phyloP scores from a whole-genome alignment of 2,113 vertebrate species.

The Phylloscopus trochiloides region DNA sequence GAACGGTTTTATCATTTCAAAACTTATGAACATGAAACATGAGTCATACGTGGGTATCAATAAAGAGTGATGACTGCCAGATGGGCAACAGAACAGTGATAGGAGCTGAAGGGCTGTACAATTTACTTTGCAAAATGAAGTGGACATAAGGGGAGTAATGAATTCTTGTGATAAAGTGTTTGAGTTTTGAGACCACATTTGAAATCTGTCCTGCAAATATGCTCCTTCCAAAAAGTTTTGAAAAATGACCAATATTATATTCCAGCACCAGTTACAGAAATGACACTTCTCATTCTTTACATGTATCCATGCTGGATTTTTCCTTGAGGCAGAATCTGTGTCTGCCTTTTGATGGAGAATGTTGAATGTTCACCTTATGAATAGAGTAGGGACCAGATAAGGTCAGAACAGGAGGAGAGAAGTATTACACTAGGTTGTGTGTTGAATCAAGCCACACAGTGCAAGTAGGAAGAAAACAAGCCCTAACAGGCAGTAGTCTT shows the following conservation, averaged over 20 bases:
- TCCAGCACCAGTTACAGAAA: not conserved
- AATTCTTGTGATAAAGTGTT: not conserved
- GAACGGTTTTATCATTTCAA: not conserved
- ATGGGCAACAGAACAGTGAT: not conserved
- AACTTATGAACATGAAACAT: not conserved
- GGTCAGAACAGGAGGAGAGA: not conserved
- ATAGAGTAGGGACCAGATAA: not conserved
- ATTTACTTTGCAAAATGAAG: not conserved
- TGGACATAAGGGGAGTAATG: not conserved
- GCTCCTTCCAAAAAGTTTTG: not conserved
- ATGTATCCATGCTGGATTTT: not conserved
- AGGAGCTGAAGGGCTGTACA: not conserved
- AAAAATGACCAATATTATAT: not conserved
- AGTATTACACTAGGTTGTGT: not conserved
- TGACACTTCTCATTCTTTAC: not conserved
- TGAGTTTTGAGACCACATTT: not conserved
- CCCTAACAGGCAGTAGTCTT: not conserved
- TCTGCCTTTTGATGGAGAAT: not conserved
- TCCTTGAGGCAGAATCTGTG: not conserved
- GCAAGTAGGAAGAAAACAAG: not conserved
- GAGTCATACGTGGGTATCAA: not conserved
- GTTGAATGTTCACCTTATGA: not conserved
- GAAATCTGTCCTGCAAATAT: not conserved
- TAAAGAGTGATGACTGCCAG: not conserved
- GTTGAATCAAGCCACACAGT: not conserved